Base-by-base conservation (phyloP, 2,797 vertebrate genomes). In the Linurgus olivaceus region DNA sequence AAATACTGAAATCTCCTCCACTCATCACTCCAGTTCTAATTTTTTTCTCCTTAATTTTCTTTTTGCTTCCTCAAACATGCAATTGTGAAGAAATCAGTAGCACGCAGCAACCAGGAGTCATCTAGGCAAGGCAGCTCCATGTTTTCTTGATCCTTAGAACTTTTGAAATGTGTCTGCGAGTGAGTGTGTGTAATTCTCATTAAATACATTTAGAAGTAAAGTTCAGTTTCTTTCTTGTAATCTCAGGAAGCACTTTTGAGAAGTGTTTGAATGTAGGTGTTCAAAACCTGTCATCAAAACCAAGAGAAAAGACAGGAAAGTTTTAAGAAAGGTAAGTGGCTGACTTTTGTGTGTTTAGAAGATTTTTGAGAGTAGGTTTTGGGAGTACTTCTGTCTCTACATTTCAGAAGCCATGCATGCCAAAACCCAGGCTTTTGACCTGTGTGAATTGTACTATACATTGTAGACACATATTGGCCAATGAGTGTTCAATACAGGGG, bases 171-270 rank as follows among this genome's bases (percentile, higher is more conserved):
- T 86, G 80, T 90, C 71, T 94, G 52, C 91, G 81, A 81, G 33
- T 52, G 26, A 55, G 6, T 45, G 40, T 86, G 33, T 67, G 55
- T 91, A 96, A 96, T 93, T 87, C 52, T 81, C 35, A 73, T 5
- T 5, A 9, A 68, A 93, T 94, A 90, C 26, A 51, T 58, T 96
- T 90, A 85, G 75, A 97, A 95, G 61, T 93, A 90, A 95, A 95
- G n/a, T 76, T 72, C 26, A 25, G 6, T 59, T 89, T 50, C 48
- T 78, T 78, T 93, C 67, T 88, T n/a, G 51, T 84, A 92, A 90
- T 86, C 66, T 95, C 95, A 88, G n/a, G 57, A 47, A 94, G 95
- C 50, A 67, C 20, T 95, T 95, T 63, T 75, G 10, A 84, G 51
- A 21, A 90, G 12, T 88, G 35, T 84, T 93, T 93, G 45, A 35